These are phyloP conservation scores for Drosophila carrolli DNA, from an alignment of 1,140 invertebrate genomes.

Conservation along the genomic window DNA sequence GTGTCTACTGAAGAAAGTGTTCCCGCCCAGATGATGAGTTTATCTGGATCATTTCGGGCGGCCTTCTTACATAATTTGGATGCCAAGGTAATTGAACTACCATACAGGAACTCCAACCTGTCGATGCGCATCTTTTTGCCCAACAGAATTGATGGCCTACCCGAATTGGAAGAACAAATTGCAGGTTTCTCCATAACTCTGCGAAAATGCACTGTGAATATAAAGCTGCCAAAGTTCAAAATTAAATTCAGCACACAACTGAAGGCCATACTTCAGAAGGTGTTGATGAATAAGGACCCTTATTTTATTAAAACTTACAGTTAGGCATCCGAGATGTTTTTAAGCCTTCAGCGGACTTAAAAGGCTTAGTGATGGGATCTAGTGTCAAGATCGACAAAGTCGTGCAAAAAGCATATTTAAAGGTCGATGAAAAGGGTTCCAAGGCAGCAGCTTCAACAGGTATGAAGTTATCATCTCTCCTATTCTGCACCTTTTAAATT, in stretches of 20 bases:
- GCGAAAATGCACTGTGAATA: slow-evolving; percentile 71
- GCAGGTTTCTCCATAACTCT: slow-evolving; percentile 64
- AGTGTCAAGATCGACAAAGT: slow-evolving; percentile 84
- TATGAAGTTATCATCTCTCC: slow-evolving; percentile 23
- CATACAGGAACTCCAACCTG: slow-evolving; percentile 83
- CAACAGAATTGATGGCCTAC: slow-evolving; percentile 85
- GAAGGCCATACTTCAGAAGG: slow-evolving; percentile 84
- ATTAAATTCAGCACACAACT: slow-evolving; percentile 86
- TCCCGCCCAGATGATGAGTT: slow-evolving; percentile 85
- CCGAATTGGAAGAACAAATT: slow-evolving; percentile 84
- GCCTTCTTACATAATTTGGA: slow-evolving; percentile 47
- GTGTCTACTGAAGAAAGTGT: slow-evolving; percentile 38
- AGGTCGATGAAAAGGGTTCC: slow-evolving; percentile 87
- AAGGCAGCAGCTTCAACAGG: slow-evolving; percentile 85
- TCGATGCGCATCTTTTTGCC: slow-evolving; percentile 87
- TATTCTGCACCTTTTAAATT: too few species aligned
- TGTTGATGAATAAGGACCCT: slow-evolving; percentile 34
- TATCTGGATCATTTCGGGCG: slow-evolving; percentile 66
- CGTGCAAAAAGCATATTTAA: slow-evolving; percentile 86
- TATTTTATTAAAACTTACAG: slow-evolving; percentile 63
- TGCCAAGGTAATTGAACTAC: slow-evolving; percentile 61
- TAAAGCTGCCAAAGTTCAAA: slow-evolving; percentile 88
- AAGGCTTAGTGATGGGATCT: slow-evolving; percentile 85
- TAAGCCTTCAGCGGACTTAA: slow-evolving; percentile 86
- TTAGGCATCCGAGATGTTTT: slow-evolving; percentile 87